These are phyloP conservation scores for Gallinago undulata DNA, from an alignment of 2,113 vertebrate genomes.

Conservation along the genomic window DNA sequence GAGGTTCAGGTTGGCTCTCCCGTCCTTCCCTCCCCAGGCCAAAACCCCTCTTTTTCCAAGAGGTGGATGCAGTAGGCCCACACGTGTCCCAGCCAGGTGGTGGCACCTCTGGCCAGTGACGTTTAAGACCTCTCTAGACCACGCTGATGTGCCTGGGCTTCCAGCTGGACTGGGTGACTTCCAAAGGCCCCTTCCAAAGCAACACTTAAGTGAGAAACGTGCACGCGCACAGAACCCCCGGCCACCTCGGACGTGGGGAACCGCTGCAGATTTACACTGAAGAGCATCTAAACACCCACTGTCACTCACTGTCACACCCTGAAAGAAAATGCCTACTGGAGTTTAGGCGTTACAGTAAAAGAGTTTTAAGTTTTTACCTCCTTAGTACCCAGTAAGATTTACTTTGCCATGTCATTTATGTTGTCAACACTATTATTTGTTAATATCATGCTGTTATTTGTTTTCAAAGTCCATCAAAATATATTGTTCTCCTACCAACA, in stretches of 20 bases:
- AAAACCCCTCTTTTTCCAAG: neutral
- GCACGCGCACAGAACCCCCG: neutral
- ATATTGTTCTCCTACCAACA: neutral
- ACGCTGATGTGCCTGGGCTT: rapidly evolving
- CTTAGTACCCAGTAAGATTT: neutral
- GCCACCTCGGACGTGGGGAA: neutral
- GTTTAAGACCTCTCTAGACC: neutral
- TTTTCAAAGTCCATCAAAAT: neutral
- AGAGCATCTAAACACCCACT: neutral
- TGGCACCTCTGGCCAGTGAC: neutral
- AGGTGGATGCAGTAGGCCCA: neutral
- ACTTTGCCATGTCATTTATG: neutral
- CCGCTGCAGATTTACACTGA: neutral
- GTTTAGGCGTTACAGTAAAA: neutral
- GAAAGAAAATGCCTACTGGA: neutral
- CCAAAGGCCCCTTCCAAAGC: neutral
- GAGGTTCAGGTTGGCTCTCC: neutral
- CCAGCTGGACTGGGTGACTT: neutral
- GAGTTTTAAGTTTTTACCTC: neutral
- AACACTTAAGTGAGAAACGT: neutral
- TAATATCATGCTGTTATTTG: neutral
- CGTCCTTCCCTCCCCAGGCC: neutral
- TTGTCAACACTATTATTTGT: neutral
- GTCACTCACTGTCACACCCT: neutral
- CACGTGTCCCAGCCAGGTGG: neutral